Evolutionary conservation across 2,113 vertebrate genomes (phyloP).

Genomic region (Phylloscopus trochilus): DNA sequence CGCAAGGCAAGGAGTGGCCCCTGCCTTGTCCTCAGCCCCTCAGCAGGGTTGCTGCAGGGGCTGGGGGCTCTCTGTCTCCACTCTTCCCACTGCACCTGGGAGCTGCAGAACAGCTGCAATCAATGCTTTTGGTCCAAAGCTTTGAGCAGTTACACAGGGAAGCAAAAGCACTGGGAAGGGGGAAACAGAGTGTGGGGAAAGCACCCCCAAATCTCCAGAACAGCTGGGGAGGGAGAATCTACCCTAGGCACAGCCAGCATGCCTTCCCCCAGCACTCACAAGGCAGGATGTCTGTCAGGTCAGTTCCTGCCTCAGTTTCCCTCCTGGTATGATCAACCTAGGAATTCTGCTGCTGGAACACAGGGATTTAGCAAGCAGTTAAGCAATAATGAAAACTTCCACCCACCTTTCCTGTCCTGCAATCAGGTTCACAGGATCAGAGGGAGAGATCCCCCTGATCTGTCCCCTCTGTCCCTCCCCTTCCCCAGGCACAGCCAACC

Average conservation of each 20-base stretch:
- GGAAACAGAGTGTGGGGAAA: not conserved
- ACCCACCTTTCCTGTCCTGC: not conserved
- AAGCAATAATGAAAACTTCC: not conserved
- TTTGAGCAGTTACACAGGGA: accelerated
- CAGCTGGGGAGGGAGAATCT: not conserved
- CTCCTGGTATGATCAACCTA: not conserved
- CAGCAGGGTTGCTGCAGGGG: not conserved
- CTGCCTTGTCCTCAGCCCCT: not conserved
- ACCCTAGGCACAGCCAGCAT: not conserved
- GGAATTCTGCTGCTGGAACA: not conserved
- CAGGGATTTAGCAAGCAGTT: not conserved
- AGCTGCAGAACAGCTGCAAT: not conserved
- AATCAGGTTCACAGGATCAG: not conserved
- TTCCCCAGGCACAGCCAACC: not conserved
- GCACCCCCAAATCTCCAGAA: not conserved
- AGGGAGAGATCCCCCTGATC: not conserved
- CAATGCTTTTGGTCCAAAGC: not conserved
- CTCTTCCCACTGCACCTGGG: accelerated
- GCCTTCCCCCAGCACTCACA: accelerated
- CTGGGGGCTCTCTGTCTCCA: not conserved
- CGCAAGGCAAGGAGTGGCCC: not conserved
- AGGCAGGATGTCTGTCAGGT: not conserved
- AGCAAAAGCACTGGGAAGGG: not conserved
- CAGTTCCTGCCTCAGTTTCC: slow-evolving; percentile 7
- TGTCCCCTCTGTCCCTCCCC: not conserved